Evolutionary conservation across 1,140 invertebrate species (phyloP).

Genomic region (Bombus vancouverensis): DNA sequence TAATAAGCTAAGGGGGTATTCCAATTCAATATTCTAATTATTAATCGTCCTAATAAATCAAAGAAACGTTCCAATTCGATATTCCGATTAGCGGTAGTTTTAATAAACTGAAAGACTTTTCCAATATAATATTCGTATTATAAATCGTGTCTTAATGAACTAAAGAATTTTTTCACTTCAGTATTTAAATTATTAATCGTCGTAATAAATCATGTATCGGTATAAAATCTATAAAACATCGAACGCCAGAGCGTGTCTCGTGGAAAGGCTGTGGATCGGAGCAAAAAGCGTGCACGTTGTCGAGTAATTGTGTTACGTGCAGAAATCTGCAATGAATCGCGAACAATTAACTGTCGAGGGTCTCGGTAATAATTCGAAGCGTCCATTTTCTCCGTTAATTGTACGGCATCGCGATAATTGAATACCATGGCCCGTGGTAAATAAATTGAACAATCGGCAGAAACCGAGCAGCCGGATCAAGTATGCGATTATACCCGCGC

Average conservation of each 20-base stretch:
- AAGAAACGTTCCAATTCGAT: no score
- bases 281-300: not conserved
- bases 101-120: no score
- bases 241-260: not conserved
- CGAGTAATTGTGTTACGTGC: constrained; percentile 1
- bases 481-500: not conserved
- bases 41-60: no score
- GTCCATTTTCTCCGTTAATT: constrained; percentile 21
- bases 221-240: not conserved
- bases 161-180: no score
- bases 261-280: no score
- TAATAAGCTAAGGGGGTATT: no score
- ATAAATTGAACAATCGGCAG: constrained; percentile 24
- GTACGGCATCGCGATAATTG: constrained; percentile 33
- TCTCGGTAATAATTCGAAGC: constrained; percentile 20
- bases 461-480: not conserved
- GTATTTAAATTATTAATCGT: no score
- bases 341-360: not conserved
- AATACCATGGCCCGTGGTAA: constrained; percentile 6
- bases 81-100: fast-evolving
- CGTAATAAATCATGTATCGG: no score
- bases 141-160: no score
- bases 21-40: no score
- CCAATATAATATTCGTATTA: no score
- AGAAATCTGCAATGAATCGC: constrained; percentile 9